A percentile compares a stretch with the other conserved stretches of the same genome.
Conservation (phyloP, 2,113 vertebrate species). For the Eulemur rufifrons region DNA sequence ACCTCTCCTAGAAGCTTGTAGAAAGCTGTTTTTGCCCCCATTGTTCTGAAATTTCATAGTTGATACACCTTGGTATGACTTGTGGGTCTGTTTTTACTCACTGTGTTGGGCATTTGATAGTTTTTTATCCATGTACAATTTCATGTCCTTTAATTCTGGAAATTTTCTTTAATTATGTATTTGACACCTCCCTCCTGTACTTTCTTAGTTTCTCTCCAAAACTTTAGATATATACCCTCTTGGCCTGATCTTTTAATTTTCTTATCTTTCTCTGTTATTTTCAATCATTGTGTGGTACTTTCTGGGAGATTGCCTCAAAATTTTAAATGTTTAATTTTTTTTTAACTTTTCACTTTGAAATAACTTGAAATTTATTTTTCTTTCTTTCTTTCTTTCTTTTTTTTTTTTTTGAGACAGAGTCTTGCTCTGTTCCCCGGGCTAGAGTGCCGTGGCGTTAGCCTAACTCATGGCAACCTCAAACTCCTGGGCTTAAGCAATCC, state of each 20-base stretch:
- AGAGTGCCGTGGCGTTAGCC: too few relatives aligned
- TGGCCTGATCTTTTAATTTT: neutral
- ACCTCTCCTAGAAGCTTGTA: neutral
- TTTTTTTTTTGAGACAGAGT: too few relatives aligned
- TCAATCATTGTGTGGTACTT: neutral
- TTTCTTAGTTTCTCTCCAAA: neutral
- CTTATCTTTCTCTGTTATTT: neutral
- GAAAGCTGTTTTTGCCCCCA: neutral
- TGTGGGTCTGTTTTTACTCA: neutral
- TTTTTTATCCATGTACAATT: neutral
- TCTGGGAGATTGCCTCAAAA: neutral
- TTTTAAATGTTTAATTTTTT: neutral
- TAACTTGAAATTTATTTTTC: neutral
- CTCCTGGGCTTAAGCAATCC: too few relatives aligned
- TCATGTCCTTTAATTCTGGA: neutral
- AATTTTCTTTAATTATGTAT: slow-evolving; percentile 1
- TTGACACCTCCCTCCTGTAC: neutral
- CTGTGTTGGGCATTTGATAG: neutral
- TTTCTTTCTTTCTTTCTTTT: too few relatives aligned
- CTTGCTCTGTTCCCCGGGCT: too few relatives aligned
- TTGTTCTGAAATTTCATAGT: neutral
- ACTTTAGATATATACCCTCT: neutral
- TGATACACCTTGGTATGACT: neutral
- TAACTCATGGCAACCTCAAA: too few relatives aligned
- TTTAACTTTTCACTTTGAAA: neutral